Evolutionary conservation across 2,888 invertebrate species (phyloP).

Genomic region (Diplolepis rosae): DNA sequence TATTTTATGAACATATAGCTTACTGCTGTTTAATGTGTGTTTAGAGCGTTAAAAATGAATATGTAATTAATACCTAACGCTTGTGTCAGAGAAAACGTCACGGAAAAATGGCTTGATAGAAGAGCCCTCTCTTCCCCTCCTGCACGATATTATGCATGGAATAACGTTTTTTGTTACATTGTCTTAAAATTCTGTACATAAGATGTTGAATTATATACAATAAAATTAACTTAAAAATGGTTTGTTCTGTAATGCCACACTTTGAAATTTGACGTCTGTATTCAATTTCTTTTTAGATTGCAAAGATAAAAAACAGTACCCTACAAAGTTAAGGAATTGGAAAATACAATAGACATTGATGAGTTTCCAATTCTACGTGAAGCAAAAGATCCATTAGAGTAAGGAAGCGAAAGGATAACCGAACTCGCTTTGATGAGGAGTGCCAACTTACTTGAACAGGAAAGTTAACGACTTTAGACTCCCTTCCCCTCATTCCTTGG

Average conservation of each 20-base stretch:
- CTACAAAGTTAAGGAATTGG: neutral
- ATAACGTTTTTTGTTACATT: no score
- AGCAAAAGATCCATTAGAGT: slow-evolving; percentile 12
- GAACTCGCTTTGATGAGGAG: neutral
- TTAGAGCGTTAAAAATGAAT: no score
- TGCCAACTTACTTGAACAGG: slow-evolving; percentile 17
- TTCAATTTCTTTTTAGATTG: slow-evolving; percentile 9
- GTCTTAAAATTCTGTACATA: no score
- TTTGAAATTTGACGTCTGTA: neutral
- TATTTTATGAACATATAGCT: no score
- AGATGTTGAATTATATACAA: no score
- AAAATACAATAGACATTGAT: slow-evolving; percentile 18
- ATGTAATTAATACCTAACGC: no score
- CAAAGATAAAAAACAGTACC: neutral
- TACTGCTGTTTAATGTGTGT: no score
- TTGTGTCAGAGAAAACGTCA: no score
- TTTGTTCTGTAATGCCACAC: neutral
- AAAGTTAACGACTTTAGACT: slow-evolving; percentile 5
- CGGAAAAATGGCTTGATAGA: no score
- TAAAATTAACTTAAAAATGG: neutral
- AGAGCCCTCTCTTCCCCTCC: no score
- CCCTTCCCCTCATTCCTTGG: neutral
- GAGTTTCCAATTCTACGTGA: slow-evolving; percentile 17
- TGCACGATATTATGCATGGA: no score
- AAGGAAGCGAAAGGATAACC: slow-evolving; percentile 26